Conservation (phyloP, 2,888 invertebrate genomes). For the Dasypolia templi region DNA sequence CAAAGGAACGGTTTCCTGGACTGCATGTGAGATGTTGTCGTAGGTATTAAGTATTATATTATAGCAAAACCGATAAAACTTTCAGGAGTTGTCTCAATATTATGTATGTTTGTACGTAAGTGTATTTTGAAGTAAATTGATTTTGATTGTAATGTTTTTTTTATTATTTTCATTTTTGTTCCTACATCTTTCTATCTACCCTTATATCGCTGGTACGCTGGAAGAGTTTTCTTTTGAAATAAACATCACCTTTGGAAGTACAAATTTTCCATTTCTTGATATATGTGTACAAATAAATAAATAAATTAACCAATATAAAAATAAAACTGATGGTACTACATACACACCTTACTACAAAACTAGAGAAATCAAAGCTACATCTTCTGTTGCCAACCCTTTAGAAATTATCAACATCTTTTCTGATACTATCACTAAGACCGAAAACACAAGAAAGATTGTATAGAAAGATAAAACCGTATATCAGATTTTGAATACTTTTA, state of each 20-base stretch:
- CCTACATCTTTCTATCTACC: no score
- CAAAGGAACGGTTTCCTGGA: neutral
- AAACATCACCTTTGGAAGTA: no score
- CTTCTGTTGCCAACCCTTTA: no score
- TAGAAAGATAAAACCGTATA: neutral
- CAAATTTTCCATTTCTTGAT: no score
- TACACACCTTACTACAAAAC: neutral
- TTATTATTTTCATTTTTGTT: no score
- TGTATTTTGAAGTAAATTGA: no score
- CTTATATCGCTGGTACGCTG: no score
- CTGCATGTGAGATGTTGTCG: neutral
- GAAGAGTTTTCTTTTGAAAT: no score
- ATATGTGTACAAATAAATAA: no score
- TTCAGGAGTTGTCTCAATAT: neutral
- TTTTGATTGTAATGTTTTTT: no score
- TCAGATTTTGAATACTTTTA: neutral
- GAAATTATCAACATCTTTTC: neutral
- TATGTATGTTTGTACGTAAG: no score
- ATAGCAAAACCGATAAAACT: neutral
- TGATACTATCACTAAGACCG: conserved; percentile 1
- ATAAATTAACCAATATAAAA: no score
- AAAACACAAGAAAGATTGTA: conserved; percentile 2
- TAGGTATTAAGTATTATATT: neutral
- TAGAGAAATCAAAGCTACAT: neutral
- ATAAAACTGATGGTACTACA: neutral